Base-by-base conservation (phyloP, 2,888 invertebrate species). In the Microctonus brassicae region DNA sequence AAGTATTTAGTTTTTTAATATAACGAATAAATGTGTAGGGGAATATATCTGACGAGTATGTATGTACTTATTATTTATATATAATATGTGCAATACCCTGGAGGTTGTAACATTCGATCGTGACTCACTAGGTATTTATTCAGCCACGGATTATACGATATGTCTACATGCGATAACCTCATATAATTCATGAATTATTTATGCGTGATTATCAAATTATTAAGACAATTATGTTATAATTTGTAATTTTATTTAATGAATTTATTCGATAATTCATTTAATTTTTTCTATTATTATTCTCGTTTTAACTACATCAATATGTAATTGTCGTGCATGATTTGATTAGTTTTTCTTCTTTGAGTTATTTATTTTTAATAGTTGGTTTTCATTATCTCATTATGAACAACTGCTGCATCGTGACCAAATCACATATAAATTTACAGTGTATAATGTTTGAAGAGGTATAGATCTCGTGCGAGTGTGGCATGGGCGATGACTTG, bases 71-170 rank as follows among this genome's bases (percentile, higher is more conserved):
- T 62, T 60, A 60, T 67, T 55, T 34, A 66, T 55, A 55, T 62
- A 64, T 62, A 62, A 66, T 34, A 66, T 55, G 61, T 62, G 66
- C 66, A 62, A 66, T 71, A 53, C 66, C 62, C 66, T 42, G 61
- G 34, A 66, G 71, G 66, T 71, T 71, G 66, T 62, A 66, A 62
- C 71, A 61, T 66, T 57, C 55, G 62, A 62, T 67, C 66, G 71
- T 71, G 71, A 71, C 57, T 66, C 66, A 71, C 66, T 53, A 55
- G 70, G 36, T 70, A 65, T 70, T 70, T 71, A 66, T 71, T 67
- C 66, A 61, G 62, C 42, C 62, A 71, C 66, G 66, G 66, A 71
- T 66, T 67, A 62, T 66, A 67, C 39, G 52, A 71, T 42, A 53
- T 71, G 70, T 71, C 66, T 71, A 71, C 70, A 62, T 61, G 66